These are phyloP conservation scores for Neogobius melanostomus DNA, from an alignment of 2,113 vertebrate genomes.

Conservation along the genomic window DNA sequence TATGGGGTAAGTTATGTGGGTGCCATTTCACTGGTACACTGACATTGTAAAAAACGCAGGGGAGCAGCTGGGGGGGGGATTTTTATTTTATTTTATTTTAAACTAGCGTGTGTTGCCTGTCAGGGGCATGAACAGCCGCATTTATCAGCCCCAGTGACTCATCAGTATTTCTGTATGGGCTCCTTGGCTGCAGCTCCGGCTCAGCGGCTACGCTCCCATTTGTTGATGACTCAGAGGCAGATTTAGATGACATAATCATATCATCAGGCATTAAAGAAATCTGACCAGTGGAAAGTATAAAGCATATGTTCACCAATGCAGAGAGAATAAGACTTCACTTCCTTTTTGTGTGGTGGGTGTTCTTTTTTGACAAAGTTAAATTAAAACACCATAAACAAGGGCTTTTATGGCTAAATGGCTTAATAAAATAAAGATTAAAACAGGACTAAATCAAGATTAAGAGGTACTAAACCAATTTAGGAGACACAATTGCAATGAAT, in stretches of 20 bases:
- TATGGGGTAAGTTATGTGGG: constrained; percentile 18
- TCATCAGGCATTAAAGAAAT: constrained; percentile 12
- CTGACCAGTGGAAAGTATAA: neutral
- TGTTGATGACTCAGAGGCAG: constrained; percentile 35
- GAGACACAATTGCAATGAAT: too few relatives aligned
- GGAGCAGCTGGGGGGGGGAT: constrained; percentile 18
- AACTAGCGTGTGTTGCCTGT: constrained; percentile 38
- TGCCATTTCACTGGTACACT: constrained; percentile 6
- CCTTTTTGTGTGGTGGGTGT: neutral
- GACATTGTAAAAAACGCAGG: constrained; percentile 15
- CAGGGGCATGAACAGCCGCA: constrained; percentile 18
- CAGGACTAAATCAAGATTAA: too few relatives aligned
- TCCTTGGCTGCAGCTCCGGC: constrained; percentile 39
- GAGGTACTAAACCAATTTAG: too few relatives aligned
- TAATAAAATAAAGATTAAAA: too few relatives aligned
- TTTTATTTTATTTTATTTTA: constrained; percentile 11
- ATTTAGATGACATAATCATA: constrained; percentile 37
- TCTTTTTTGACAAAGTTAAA: neutral
- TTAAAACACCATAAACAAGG: neutral
- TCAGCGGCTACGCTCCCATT: constrained; percentile 20
- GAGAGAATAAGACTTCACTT: constrained; percentile 1
- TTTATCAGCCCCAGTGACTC: constrained; percentile 57
- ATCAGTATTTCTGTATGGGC: constrained; percentile 27
- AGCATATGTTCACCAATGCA: neutral
- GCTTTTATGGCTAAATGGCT: too few relatives aligned